Evolutionary conservation across 1,140 invertebrate genomes (phyloP), one percentile per base, ranked within the genome.

Genomic region (Helicoverpa zea): DNA sequence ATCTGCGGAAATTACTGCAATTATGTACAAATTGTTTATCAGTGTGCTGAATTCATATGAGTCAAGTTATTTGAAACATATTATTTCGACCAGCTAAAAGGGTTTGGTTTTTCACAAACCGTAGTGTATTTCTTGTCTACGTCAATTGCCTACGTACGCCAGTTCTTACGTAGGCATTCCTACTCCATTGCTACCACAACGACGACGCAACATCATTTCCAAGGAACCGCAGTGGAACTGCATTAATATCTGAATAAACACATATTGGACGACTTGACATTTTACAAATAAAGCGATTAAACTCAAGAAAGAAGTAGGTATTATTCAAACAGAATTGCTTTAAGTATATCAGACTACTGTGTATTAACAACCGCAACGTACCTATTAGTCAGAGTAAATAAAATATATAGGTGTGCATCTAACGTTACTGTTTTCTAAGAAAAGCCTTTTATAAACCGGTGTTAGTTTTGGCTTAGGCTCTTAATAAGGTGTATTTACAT

Each of bases 341-440:
- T 77, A 23, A 23, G 23, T 23, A 72, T 77, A 56, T 61, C 13
- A 23, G 80, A 81, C 81, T 78, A 78, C 66, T 73, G 80, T 81
- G 63, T 80, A 56, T 12, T 59, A 59, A 29, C 43, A 76, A 64
- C n/a, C 14, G 23, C 43, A 49, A 16, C 13, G 70, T 63, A n/a
- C n/a, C n/a, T n/a, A 54, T 80, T 80, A 80, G 47, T 74, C 68
- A 61, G 54, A 7, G 79, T 64, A 74, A 80, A 74, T 80, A 63
- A 75, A 49, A 61, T 59, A 61, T 58, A 11, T 23, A 29, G 61
- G 52, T 49, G 14, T 35, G 51, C 52, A 74, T 74, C 70, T 74
- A 58, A 43, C 23, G 12, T 18, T 13, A 74, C 9, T 59, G 35
- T 61, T 52, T 74, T 58, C 73, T 61, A 43, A 61, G 73, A 75